Percentiles rank a stretch among this genome's conserved stretches.
phyloP scores from a whole-genome alignment of 2,113 vertebrate genomes.

The Dasyprocta punctata region DNA sequence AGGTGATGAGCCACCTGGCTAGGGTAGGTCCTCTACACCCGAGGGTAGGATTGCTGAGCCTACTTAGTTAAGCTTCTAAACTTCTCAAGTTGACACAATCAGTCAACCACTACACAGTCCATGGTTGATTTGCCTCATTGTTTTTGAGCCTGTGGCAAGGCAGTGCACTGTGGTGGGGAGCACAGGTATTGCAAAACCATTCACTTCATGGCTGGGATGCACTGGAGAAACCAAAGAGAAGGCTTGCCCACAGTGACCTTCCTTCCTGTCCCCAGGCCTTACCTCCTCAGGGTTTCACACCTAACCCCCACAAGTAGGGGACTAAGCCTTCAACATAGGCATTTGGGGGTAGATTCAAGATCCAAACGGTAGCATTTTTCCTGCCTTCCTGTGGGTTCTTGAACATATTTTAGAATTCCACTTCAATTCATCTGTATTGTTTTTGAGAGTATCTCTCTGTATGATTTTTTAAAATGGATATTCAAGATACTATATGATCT shows the following conservation, averaged over 20 bases:
- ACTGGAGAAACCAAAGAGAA: background rate
- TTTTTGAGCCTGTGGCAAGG: background rate
- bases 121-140: background rate
- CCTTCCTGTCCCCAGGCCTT: background rate
- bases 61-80: background rate
- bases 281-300: background rate
- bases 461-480: background rate
- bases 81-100: background rate
- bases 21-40: too few relatives aligned
- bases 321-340: background rate
- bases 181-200: background rate
- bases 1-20: background rate
- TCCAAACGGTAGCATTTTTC: background rate
- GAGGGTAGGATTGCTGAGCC: background rate
- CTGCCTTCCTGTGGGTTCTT: background rate
- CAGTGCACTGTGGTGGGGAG: background rate
- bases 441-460: background rate
- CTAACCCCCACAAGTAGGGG: background rate
- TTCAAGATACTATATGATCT: background rate
- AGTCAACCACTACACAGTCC: background rate
- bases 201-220: background rate
- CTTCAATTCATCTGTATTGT: background rate
- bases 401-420: background rate
- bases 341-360: background rate
- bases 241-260: background rate